Conservation (phyloP, 2,113 vertebrate species). For the Gorsachius goisagi region DNA sequence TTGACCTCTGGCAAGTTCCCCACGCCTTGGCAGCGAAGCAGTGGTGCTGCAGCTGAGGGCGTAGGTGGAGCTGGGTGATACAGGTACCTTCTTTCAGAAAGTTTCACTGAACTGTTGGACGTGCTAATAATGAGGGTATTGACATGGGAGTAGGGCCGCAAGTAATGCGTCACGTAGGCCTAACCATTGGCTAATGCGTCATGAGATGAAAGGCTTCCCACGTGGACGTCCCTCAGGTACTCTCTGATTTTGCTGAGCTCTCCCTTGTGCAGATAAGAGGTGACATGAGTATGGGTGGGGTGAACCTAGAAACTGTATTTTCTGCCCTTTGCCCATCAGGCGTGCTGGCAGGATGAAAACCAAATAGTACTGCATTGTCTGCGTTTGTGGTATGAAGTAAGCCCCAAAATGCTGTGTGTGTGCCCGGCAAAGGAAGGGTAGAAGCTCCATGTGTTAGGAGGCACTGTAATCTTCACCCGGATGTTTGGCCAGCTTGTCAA, state of each 20-base stretch:
- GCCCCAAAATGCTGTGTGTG: fast-evolving
- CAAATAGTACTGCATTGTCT: no score
- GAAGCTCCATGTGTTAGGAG: not conserved
- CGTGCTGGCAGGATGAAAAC: fast-evolving
- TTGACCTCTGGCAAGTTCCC: not conserved
- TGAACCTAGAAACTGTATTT: not conserved
- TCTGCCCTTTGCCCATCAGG: not conserved
- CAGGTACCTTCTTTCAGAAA: not conserved
- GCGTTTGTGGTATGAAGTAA: fast-evolving
- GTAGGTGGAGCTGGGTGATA: not conserved
- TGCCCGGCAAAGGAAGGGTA: not conserved
- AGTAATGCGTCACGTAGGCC: no score
- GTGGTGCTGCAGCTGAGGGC: fast-evolving
- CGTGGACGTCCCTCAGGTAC: not conserved
- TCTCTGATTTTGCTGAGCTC: not conserved
- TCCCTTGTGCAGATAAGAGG: not conserved
- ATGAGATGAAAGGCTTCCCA: not conserved
- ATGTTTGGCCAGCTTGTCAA: not conserved
- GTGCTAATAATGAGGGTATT: no score
- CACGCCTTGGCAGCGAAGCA: fast-evolving
- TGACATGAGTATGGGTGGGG: not conserved
- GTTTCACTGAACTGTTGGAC: not conserved
- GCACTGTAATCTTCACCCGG: not conserved
- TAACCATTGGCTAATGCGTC: not conserved
- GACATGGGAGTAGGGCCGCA: not conserved